These are phyloP conservation scores for Musca vetustissima DNA, from an alignment of 1,140 invertebrate species.

Conservation along the genomic window DNA sequence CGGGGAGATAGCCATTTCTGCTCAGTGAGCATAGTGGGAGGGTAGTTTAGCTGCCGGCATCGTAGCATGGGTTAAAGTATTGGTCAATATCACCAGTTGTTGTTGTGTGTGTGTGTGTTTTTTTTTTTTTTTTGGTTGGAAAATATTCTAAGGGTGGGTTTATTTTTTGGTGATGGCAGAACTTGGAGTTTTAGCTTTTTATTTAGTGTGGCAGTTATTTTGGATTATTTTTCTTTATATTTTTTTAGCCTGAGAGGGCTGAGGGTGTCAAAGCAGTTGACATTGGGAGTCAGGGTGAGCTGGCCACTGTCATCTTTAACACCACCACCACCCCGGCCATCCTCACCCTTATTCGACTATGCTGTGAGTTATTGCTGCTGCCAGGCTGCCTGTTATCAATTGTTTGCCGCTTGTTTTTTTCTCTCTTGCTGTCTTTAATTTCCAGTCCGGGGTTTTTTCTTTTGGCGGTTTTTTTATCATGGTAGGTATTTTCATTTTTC, in stretches of 20 bases:
- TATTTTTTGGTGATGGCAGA: background rate
- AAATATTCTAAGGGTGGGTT: conserved; percentile 10
- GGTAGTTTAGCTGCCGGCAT: background rate
- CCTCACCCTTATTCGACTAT: too few relatives aligned
- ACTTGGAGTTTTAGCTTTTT: background rate
- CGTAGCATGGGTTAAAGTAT: conserved; percentile 1
- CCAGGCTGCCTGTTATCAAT: background rate
- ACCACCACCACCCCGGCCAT: too few relatives aligned
- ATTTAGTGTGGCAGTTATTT: background rate
- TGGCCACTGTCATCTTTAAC: too few relatives aligned
- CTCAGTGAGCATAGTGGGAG: background rate
- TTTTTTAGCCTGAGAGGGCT: too few relatives aligned
- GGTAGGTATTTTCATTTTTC: too few relatives aligned
- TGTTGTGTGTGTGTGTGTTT: too few relatives aligned
- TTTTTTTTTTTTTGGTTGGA: background rate
- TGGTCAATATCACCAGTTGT: conserved; percentile 12
- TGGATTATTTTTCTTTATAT: background rate
- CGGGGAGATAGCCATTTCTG: too few relatives aligned
- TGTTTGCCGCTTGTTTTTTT: background rate
- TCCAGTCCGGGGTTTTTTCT: background rate
- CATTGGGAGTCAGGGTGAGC: background rate
- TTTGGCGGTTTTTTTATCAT: too few relatives aligned
- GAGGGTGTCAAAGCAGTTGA: conserved; percentile 16
- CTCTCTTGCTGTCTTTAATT: background rate
- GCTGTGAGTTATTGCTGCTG: background rate